Evolutionary conservation across 2,113 vertebrate species (phyloP).

Genomic region (Corythornis madagascariensis): DNA sequence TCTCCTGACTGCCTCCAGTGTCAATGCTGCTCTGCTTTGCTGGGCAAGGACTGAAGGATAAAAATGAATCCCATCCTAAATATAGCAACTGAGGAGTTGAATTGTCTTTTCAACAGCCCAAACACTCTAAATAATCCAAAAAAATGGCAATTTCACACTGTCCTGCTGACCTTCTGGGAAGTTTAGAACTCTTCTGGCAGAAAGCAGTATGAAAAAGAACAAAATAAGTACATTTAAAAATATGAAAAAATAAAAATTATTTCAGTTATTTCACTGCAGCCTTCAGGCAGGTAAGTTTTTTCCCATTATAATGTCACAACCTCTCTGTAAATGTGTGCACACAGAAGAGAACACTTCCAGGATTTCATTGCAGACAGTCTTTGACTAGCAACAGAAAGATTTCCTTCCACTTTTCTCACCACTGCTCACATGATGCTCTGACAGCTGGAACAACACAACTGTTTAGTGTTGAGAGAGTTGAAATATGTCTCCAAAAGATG

Average conservation of each 20-base stretch:
- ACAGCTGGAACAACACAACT: background rate
- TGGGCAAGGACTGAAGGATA: background rate
- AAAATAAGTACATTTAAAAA: background rate
- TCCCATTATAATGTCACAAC: background rate
- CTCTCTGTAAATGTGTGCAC: background rate
- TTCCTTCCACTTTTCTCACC: background rate
- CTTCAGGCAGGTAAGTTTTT: background rate
- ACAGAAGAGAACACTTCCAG: background rate
- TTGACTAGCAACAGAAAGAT: background rate
- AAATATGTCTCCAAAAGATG: background rate
- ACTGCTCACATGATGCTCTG: background rate
- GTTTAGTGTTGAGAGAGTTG: background rate
- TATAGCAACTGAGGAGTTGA: background rate
- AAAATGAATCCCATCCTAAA: constrained; percentile 32
- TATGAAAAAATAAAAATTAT: background rate
- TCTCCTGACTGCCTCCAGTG: background rate
- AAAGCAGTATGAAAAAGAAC: background rate
- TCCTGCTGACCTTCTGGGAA: background rate
- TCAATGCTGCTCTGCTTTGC: background rate
- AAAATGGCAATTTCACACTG: background rate
- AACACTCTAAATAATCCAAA: background rate
- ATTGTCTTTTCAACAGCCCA: background rate
- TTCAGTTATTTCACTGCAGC: background rate
- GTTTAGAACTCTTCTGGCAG: background rate
- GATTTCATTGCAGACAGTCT: background rate